Base-by-base conservation (phyloP, 2,888 invertebrate species). In the Hypomecis punctinalis region DNA sequence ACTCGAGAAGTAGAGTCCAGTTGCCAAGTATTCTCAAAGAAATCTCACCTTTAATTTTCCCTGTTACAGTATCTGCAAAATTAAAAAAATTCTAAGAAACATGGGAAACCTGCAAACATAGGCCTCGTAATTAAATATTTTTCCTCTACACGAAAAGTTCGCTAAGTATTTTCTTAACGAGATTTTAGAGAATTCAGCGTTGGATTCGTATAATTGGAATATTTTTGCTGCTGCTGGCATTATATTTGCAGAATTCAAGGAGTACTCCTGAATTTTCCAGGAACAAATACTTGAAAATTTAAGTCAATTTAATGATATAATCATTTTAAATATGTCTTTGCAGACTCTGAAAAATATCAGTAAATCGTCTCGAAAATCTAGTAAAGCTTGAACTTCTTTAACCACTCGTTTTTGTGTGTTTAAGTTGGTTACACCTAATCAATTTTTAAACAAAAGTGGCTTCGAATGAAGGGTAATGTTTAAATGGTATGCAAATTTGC, bases 41-140 rank as follows among this genome's bases (percentile, higher is more conserved):
- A 39, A 51, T 39, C 7, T 39, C 8, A 37, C 36, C 47, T 48
- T n/a, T 35, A 2, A 48, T 36, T 13, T 51, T 39, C 39, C 23
- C 39, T 39, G 11, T 51, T 23, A 51, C 37, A 37, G 9, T 9
- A 8, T 39, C 39, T 39, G 39, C 39, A 9, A 51, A 51, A 51
- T 39, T 13, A 51, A 13, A 37, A 54, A 54, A 13, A 45, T 36
- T 33, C 54, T 43, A 43, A 43, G n/a, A 36, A 13, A 5, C 51
- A 39, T 39, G 51, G 52, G n/a, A 23, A 54, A 45, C 54, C 54
- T 54, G 36, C 35, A 6, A 11, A 56, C 39, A 45, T 11, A 46
- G 46, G 35, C 45, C 6, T 56, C 55, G 35, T 56, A 56, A 56
- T 56, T 56, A 37, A 56, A 56, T 56, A 56, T 56, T 56, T 56